Percentiles rank a stretch among this genome's conserved stretches.
phyloP scores from a whole-genome alignment of 1,140 invertebrate species.

The Xylocopa sonorina region DNA sequence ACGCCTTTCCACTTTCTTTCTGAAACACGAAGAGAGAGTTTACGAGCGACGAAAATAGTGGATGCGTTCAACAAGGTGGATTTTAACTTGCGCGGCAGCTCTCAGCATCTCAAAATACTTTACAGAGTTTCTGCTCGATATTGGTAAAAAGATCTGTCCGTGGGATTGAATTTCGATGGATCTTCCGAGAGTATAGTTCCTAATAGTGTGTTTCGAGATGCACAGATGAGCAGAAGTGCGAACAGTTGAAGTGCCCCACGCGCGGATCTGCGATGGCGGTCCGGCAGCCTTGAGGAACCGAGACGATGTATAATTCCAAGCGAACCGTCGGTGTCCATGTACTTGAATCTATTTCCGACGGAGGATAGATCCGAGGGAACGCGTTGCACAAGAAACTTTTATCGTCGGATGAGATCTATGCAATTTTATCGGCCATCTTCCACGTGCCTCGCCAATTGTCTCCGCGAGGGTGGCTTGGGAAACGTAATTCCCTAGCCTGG shows the following conservation, averaged over 20 bases:
- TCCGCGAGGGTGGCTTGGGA: neutral
- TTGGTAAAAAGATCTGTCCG: too few species aligned
- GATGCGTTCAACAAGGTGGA: too few species aligned
- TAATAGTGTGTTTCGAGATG: neutral
- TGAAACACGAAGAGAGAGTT: too few species aligned
- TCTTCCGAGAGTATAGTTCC: neutral
- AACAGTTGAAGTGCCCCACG: neutral
- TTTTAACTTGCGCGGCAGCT: too few species aligned
- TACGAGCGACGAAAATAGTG: too few species aligned
- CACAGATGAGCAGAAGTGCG: neutral
- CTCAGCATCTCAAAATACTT: too few species aligned
- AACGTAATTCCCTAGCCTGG: too few species aligned
- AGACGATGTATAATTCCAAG: slow-evolving; percentile 45
- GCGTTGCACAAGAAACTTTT: slow-evolving; percentile 35
- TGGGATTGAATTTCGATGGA: too few species aligned
- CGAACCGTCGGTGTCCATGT: slow-evolving; percentile 28
- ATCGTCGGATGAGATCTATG: slow-evolving; percentile 27
- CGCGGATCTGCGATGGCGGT: neutral
- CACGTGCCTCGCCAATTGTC: neutral
- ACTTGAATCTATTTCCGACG: slow-evolving; percentile 46
- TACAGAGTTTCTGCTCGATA: too few species aligned
- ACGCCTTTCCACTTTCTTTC: too few species aligned
- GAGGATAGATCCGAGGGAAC: slow-evolving; percentile 1
- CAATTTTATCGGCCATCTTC: slow-evolving; percentile 4
- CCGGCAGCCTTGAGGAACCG: neutral